Base-by-base conservation (phyloP, 2,888 invertebrate genomes). In the Polymixis flavicincta region DNA sequence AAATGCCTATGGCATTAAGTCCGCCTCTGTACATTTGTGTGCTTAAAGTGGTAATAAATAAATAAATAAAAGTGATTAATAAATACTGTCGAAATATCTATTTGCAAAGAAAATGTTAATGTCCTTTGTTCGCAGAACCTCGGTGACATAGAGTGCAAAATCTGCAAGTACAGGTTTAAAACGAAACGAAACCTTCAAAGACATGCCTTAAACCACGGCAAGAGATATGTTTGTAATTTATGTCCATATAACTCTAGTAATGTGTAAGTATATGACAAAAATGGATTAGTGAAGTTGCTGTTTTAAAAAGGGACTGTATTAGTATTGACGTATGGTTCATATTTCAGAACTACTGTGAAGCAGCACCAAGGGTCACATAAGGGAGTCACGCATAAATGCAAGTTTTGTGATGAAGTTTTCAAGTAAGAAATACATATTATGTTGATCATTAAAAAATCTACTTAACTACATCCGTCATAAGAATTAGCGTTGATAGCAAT, bases 331-430 rank as follows among this genome's bases (percentile, higher is more conserved):
- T 3, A 52, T 54, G 22, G 54, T 61, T 75, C 7, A 68, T 22
- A 52, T 80, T 79, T 69, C 90, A 96, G 96, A 66, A 95, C 95
- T 3, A 96, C 95, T 88, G 96, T 96, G 9, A 95, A 94, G 81
- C 95, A 96, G 66, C 96, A 96, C 81, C 95, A 95, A 78, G 88
- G 94, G 0, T 96, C 96, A 93, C 96, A 96, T 69, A 94, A 94
- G 85, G 96, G 96, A 0, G 93, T 96, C 1, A 96, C 95, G 0
- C 95, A 96, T 82, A 95, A 95, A 66, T 96, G 96, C 83, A 95
- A 95, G 78, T 92, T 94, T 73, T 96, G 96, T 72, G 94, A 95
- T 17, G 96, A 96, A 85, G 89, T 95, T 7, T 95, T 94, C 37
- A 93, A 94, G 96, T 96, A 82, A 94, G 95, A 92, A 32, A 57